Percentiles rank a stretch among this genome's conserved stretches.
Evolutionary conservation across 2,797 vertebrate species (phyloP).

Genomic region (Mus spretus): DNA sequence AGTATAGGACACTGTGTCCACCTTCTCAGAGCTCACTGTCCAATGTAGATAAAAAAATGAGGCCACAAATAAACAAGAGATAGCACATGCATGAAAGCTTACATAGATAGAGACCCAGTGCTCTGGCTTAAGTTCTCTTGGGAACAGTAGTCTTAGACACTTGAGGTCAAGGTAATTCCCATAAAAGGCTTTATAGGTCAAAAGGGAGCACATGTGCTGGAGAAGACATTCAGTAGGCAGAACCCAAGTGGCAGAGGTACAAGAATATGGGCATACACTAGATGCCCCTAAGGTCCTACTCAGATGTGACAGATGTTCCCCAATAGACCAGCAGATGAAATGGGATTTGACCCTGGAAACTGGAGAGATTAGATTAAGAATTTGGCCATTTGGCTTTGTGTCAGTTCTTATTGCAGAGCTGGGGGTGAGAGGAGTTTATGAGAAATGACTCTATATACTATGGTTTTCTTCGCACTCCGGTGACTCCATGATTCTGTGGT

Average conservation of each 20-base stretch:
- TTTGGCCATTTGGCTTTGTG: background rate
- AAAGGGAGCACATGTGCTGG: background rate
- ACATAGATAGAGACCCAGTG: background rate
- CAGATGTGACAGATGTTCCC: background rate
- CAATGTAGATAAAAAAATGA: constrained; percentile 30
- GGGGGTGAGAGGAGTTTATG: background rate
- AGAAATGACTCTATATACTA: background rate
- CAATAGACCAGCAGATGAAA: background rate
- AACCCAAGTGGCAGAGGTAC: background rate
- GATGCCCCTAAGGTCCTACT: background rate
- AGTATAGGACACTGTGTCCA: background rate
- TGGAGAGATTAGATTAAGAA: background rate
- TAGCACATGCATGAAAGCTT: background rate
- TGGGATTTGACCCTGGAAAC: background rate
- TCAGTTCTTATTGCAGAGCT: background rate
- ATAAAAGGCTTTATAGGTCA: constrained; percentile 1
- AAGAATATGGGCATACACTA: background rate
- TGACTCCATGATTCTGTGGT: background rate
- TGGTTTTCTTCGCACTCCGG: background rate
- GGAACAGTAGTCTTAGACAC: background rate
- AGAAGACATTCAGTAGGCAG: background rate
- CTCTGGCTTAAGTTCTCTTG: background rate
- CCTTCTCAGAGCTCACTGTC: background rate
- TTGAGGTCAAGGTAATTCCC: constrained; percentile 19
- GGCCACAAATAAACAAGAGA: constrained; percentile 24